phyloP scores from a whole-genome alignment of 2,113 vertebrate genomes.

The Onychostruthus taczanowskii region DNA sequence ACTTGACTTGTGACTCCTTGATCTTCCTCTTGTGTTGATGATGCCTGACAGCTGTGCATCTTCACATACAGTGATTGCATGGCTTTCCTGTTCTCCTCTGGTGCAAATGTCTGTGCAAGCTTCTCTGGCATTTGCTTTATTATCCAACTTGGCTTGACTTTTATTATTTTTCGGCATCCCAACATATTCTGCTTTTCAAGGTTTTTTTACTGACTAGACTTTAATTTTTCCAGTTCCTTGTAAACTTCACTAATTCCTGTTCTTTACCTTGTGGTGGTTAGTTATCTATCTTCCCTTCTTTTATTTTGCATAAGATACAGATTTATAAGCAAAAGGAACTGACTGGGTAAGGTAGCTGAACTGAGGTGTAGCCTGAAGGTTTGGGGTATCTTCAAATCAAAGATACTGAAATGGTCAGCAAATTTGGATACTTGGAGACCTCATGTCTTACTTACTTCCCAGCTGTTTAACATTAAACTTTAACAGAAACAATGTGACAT shows the following conservation, averaged over 20 bases:
- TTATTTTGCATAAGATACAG: neutral
- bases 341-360: neutral
- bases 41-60: neutral
- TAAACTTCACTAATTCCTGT: neutral
- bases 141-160: neutral
- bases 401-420: neutral
- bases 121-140: neutral
- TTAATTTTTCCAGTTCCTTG: neutral
- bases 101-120: neutral
- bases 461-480: neutral
- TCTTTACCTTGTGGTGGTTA: neutral
- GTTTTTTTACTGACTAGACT: neutral
- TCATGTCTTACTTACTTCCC: neutral
- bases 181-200: neutral
- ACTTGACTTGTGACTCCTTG: neutral
- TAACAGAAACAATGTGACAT: neutral
- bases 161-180: neutral
- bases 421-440: neutral
- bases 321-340: neutral
- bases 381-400: neutral
- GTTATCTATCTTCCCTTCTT: neutral
- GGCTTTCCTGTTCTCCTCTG: neutral
- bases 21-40: neutral
- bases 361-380: neutral
- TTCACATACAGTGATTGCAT: neutral